A percentile compares a stretch with the other conserved stretches of the same genome.
phyloP scores from a whole-genome alignment of 1,140 invertebrate genomes.

The Caerostris darwini region DNA sequence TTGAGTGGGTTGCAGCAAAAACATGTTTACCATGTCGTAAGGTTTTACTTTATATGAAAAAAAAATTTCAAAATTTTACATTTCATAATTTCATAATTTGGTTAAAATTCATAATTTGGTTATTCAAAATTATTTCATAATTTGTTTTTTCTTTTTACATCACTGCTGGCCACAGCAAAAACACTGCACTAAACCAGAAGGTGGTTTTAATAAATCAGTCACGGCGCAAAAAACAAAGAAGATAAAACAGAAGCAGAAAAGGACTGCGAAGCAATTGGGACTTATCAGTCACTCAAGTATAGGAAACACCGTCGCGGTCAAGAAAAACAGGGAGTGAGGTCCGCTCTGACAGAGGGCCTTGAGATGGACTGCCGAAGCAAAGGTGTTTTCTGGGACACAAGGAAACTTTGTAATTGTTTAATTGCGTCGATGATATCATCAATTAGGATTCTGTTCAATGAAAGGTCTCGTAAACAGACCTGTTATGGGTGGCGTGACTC shows the following conservation, averaged over 20 bases:
- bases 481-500: no score
- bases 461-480: no score
- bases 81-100: no score
- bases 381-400: not conserved
- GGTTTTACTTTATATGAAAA: no score
- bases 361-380: not conserved
- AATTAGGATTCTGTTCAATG: not conserved
- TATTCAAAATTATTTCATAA: no score
- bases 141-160: no score
- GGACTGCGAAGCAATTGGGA: not conserved
- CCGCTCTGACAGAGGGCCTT: not conserved
- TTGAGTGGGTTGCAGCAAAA: no score
- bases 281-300: not conserved
- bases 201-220: not conserved
- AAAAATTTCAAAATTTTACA: no score
- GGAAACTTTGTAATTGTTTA: constrained; percentile 1
- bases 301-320: not conserved
- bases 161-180: no score
- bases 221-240: not conserved
- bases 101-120: no score
- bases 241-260: not conserved
- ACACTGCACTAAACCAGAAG: not conserved
- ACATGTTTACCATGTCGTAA: no score
- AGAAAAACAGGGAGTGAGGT: not conserved
- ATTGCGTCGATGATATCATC: not conserved